These are phyloP conservation scores for Tribolium freemani DNA, from an alignment of 2,888 invertebrate species.

Conservation along the genomic window DNA sequence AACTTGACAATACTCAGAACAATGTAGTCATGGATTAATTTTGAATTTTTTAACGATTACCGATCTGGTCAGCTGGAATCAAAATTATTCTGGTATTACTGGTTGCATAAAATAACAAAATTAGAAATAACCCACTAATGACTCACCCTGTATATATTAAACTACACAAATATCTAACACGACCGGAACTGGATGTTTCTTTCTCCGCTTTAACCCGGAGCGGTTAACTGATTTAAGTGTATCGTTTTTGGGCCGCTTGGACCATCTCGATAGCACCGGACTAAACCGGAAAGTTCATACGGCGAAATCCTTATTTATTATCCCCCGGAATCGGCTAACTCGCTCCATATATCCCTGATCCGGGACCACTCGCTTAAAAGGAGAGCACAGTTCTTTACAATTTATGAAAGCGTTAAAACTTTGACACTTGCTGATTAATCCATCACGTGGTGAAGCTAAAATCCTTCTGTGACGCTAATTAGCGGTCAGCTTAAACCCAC, in stretches of 20 bases:
- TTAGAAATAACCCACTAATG: no score
- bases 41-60: no score
- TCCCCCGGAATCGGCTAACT: conserved; percentile 2
- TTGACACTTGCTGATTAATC: no score
- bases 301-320: conserved; percentile 30
- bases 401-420: no score
- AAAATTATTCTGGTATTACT: no score
- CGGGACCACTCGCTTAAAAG: conserved; percentile 5
- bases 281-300: conserved; percentile 30
- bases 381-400: not conserved
- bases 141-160: no score
- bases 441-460: no score
- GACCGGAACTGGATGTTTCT: conserved; percentile 1
- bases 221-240: conserved; percentile 38
- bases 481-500: not conserved
- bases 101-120: no score
- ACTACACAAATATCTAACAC: no score
- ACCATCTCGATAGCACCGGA: conserved; percentile 31
- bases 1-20: no score
- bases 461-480: not conserved
- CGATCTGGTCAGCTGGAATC: no score
- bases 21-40: no score
- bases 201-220: conserved; percentile 12
- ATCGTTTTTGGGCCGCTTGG: conserved; percentile 28
- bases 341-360: conserved; percentile 15